These are phyloP conservation scores for Diarsia rubi DNA, from an alignment of 2,888 invertebrate species.

Conservation along the genomic window DNA sequence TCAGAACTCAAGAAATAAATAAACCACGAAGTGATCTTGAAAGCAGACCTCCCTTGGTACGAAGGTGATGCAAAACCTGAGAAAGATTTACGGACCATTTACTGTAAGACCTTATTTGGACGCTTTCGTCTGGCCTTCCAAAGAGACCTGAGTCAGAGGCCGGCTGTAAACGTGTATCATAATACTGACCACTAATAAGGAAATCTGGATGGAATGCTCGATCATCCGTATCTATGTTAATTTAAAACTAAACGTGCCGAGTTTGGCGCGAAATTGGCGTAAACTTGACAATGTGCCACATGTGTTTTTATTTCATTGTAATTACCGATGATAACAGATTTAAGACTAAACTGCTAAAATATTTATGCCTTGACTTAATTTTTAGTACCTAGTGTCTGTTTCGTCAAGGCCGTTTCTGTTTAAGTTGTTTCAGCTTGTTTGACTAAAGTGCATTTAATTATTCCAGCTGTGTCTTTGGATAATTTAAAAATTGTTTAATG, in stretches of 20 bases:
- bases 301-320: slow-evolving; percentile 8
- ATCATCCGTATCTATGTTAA: slow-evolving; percentile 11
- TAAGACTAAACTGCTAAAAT: background rate
- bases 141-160: slow-evolving; percentile 71
- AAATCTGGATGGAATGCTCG: slow-evolving; percentile 47
- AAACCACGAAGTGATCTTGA: slow-evolving; percentile 32
- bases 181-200: slow-evolving; percentile 46
- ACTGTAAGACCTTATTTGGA: slow-evolving; percentile 75
- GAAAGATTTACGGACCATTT: slow-evolving; percentile 62
- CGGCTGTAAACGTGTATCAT: slow-evolving; percentile 30
- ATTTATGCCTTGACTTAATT: slow-evolving; percentile 37
- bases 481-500: background rate
- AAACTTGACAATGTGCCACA: slow-evolving; percentile 6
- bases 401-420: slow-evolving; percentile 6
- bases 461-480: background rate
- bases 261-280: background rate
- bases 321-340: slow-evolving; percentile 15
- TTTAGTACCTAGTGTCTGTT: slow-evolving; percentile 2
- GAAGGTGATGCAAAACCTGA: slow-evolving; percentile 69
- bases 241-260: background rate
- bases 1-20: slow-evolving; percentile 18
- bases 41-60: slow-evolving; percentile 44
- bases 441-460: slow-evolving; percentile 17
- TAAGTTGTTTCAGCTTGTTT: slow-evolving; percentile 14
- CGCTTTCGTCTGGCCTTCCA: slow-evolving; percentile 81